Base-by-base conservation (phyloP, 2,888 invertebrate species). In the Leptinotarsa tumamoca region DNA sequence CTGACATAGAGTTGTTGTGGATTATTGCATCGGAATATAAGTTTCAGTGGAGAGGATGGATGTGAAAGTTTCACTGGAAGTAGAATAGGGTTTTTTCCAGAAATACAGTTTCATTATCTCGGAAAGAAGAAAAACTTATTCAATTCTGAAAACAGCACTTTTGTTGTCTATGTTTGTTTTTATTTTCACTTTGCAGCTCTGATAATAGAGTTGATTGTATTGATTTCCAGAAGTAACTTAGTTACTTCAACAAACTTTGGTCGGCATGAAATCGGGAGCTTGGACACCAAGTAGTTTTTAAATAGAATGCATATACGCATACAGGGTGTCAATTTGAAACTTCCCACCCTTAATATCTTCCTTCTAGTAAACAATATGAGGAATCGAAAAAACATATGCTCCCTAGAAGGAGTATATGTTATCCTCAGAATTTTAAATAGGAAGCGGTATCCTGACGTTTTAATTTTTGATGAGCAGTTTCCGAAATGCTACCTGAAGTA, bases 181-280 rank as follows among this genome's bases (percentile, higher is more conserved):
- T 78, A 78, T 78, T 76, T 76, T 72, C 33, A 78, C 75, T 76
- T 75, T 73, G 74, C 54, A 70, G 75, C 67, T 75, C 73, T 58
- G 72, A 63, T 76, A 73, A 78, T 80, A 69, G 77, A 68, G 73
- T 79, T 77, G 68, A 49, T 58, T 58, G 51, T 67, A 73, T 79
- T 72, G 76, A 79, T 79, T 77, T 70, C 69, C 66, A 4, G 70
- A 76, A 74, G 70, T 69, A 56, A 69, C 1, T 1, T 7, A 33
- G 7, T 33, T 69, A 69, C 33, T 33, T 33, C 33, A 33, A 33
- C 33, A 33, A 33, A 33, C 33, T 33, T 33, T 43, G 7, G 43
- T 43, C 43, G 5, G 43, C 23, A 27, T 43, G 23, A 18, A 49
- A 70, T 17, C 15, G 43, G 5, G n/a, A 15, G 56, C 54, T 69